phyloP scores from a whole-genome alignment of 2,797 vertebrate genomes.

The Tokudaia muenninki region DNA sequence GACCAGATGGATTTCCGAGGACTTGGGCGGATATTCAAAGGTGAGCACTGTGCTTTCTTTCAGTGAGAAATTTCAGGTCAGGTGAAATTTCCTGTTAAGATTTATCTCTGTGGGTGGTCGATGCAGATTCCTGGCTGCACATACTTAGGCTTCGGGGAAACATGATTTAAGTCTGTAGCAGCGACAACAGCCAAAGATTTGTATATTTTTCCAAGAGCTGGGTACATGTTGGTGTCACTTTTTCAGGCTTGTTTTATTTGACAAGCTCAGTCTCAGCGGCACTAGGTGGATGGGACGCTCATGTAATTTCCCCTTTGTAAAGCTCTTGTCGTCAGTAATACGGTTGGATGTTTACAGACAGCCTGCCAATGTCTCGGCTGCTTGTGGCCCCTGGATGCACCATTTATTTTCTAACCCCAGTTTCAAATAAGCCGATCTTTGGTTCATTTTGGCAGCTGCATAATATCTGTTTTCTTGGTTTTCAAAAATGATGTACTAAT shows the following conservation, averaged over 20 bases:
- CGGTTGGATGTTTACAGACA: neutral
- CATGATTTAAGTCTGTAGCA: neutral
- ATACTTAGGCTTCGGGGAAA: neutral
- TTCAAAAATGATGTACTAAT: slow-evolving; percentile 68
- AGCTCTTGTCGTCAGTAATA: neutral
- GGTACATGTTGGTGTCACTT: neutral
- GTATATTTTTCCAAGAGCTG: neutral
- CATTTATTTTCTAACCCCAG: slow-evolving; percentile 12
- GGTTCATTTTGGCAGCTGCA: slow-evolving; percentile 56
- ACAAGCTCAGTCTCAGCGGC: neutral
- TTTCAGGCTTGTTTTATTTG: neutral
- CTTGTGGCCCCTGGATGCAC: neutral
- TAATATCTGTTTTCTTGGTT: neutral
- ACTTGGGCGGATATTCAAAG: slow-evolving; percentile 98
- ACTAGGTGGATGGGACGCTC: neutral
- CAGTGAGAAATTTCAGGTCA: neutral
- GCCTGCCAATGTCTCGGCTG: neutral
- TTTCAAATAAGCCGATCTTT: slow-evolving; percentile 52
- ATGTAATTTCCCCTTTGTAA: neutral
- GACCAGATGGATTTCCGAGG: slow-evolving; percentile 99
- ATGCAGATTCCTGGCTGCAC: neutral
- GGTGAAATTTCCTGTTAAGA: neutral
- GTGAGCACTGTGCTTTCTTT: slow-evolving; percentile 83
- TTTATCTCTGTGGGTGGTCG: neutral
- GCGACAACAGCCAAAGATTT: neutral